A percentile compares a stretch with the other conserved stretches of the same genome.
Conservation (phyloP, 2,797 vertebrate genomes). For the Artibeus jamaicensis region DNA sequence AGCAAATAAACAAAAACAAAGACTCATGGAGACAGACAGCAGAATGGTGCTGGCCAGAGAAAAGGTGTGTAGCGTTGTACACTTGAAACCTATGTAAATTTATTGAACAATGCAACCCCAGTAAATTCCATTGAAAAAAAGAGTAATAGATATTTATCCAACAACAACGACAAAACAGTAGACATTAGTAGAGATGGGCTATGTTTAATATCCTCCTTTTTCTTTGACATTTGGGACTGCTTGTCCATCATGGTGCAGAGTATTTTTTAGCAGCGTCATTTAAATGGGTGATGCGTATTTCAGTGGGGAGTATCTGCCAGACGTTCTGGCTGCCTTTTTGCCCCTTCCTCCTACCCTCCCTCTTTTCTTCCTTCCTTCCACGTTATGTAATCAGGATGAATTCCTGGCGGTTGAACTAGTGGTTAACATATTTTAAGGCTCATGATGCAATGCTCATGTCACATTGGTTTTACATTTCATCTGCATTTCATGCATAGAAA, state of each 20-base stretch:
- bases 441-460: not conserved
- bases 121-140: not conserved
- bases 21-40: not conserved
- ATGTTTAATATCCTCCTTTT: not conserved
- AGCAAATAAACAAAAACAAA: not conserved
- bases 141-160: not conserved
- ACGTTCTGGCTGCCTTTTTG: no score
- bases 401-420: not conserved
- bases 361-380: not conserved
- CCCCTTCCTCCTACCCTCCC: no score
- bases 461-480: not conserved
- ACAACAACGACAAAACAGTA: not conserved
- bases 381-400: not conserved
- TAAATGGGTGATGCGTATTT: not conserved
- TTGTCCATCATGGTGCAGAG: not conserved
- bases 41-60: not conserved
- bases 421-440: not conserved
- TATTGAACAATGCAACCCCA: not conserved
- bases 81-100: not conserved
- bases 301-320: not conserved
- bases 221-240: not conserved
- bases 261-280: not conserved
- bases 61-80: no score
- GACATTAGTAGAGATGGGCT: not conserved
- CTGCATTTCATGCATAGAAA: not conserved